A percentile compares a stretch with the other conserved stretches of the same genome.
Conservation (phyloP, 2,888 invertebrate genomes). For the Melipona beecheii region DNA sequence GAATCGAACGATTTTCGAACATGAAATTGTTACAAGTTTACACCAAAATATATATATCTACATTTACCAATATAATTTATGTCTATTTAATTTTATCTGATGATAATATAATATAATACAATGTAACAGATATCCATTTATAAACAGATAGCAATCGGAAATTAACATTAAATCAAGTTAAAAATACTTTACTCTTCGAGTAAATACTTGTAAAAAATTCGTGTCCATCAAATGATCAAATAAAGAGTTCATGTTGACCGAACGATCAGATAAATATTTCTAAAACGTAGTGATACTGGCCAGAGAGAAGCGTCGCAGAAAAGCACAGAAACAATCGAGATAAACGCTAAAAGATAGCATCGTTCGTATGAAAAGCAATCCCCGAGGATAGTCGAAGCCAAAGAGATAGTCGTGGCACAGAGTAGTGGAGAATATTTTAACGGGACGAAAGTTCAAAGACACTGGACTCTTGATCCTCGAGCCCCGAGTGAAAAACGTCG, state of each 20-base stretch:
- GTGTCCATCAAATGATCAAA: too few species aligned
- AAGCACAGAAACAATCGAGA: not conserved
- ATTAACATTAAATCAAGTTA: not conserved
- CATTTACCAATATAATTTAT: too few species aligned
- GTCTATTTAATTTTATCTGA: too few species aligned
- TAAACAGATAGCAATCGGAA: not conserved
- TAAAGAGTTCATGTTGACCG: too few species aligned
- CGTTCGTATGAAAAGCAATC: not conserved
- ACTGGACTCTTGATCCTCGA: not conserved
- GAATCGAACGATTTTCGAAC: too few species aligned
- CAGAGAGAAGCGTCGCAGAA: not conserved
- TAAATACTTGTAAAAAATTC: not conserved
- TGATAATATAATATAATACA: too few species aligned
- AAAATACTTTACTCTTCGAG: not conserved
- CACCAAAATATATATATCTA: too few species aligned
- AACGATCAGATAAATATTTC: not conserved
- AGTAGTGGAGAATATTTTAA: conserved; percentile 11
- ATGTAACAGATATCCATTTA: too few species aligned
- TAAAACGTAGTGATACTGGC: fast-evolving
- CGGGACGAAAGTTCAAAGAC: conserved; percentile 34
- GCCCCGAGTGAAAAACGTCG: not conserved
- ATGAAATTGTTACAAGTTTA: too few species aligned
- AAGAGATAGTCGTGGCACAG: not conserved
- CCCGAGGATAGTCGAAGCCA: not conserved
- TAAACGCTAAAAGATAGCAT: not conserved